Percentiles rank a stretch among this genome's conserved stretches.
These are phyloP conservation scores for Hapalemur alaotrensis DNA, from an alignment of 2,797 vertebrate genomes.

Conservation along the genomic window DNA sequence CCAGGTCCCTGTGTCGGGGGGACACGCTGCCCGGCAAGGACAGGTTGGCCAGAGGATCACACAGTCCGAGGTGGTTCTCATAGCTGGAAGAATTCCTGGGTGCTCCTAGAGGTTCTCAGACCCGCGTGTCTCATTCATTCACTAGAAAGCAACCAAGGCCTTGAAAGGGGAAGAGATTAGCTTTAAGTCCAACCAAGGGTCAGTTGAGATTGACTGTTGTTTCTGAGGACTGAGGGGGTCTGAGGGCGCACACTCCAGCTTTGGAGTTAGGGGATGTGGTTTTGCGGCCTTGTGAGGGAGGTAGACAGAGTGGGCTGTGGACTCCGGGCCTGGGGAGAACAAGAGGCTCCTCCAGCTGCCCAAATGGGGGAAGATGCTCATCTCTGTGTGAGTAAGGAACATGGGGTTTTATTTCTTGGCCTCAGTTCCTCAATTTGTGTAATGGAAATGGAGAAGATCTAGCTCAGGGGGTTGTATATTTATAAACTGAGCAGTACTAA, in stretches of 20 bases:
- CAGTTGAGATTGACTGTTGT: background rate
- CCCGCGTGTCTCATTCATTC: accelerated
- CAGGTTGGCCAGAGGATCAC: background rate
- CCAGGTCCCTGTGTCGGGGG: background rate
- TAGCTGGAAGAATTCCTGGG: background rate
- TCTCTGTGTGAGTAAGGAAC: background rate
- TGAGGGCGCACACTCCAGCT: background rate
- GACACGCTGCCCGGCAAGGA: accelerated
- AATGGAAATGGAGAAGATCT: background rate
- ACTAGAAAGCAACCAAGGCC: background rate
- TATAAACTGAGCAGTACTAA: background rate
- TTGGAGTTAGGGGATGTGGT: background rate
- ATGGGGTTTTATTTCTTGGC: background rate
- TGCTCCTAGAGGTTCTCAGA: accelerated
- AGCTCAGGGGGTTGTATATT: background rate
- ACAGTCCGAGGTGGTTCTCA: background rate
- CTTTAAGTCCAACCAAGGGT: background rate
- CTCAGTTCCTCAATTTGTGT: background rate
- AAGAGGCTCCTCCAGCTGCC: background rate
- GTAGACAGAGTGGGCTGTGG: no score
- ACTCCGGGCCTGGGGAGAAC: accelerated
- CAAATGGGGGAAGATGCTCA: accelerated
- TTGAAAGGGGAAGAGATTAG: background rate
- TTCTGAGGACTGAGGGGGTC: background rate
- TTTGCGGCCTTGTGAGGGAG: no score